Base-by-base conservation (phyloP, 2,113 vertebrate genomes). In the Cyanoramphus novaezelandiae region DNA sequence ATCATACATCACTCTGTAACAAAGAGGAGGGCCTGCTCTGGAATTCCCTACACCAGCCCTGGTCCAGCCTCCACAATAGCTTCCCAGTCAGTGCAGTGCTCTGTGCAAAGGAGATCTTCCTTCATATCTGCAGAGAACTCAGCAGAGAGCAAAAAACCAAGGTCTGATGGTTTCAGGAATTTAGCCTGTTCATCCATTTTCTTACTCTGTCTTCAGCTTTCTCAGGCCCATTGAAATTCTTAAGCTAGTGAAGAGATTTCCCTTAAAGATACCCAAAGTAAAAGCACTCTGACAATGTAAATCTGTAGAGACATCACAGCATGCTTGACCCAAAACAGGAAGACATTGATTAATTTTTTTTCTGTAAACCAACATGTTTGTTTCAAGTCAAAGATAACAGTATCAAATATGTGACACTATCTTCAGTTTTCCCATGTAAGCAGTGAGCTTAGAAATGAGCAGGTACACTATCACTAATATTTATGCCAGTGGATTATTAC, bases 351-450 rank as follows among this genome's bases (percentile, higher is more conserved):
- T 21, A 1, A 11, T 14, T 57, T 80, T 80, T 69, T 64, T 71
- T 46, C 35, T 0, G 0, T 52, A 79, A 69, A 81, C 13, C 24
- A 50, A 47, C 0, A n/a, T 15, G 57, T 0, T 33, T 31, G 82
- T 82, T 55, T 28, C n/a, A 81, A 78, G 50, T 33, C 25, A 27
- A 60, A 0, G 0, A 13, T 37, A 84, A 68, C 21, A 68, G 12
- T 29, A 55, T 47, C 11, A 39, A 75, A 53, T 4, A 11, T 29
- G 13, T 21, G 10, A 69, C 44, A 72, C 3, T 23, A 69, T 24
- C 49, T 79, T 59, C 31, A 53, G 17, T 27, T 67, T 47, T 57
- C 46, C 23, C 28, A 7, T 44, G 37, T 23, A 95, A 91, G 28
- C 3, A 13, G 11, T 72, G 7, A 68, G 9, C 20, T 75, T 14